Evolutionary conservation across 2,113 vertebrate species (phyloP).

Genomic region (Phainopepla nitens): DNA sequence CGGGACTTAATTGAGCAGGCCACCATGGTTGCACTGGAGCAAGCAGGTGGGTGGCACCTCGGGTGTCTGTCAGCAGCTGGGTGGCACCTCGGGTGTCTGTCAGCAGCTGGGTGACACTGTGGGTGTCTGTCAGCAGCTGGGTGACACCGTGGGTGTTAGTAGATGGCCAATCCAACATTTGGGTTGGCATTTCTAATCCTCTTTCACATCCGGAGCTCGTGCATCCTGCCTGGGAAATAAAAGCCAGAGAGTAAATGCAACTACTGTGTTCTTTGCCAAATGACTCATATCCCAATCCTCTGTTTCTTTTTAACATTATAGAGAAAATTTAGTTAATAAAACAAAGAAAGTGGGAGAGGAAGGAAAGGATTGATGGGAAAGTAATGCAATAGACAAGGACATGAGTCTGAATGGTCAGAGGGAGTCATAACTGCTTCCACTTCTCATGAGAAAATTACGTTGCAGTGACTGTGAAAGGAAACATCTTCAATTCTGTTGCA

Average conservation of each 20-base stretch:
- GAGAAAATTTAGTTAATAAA: too few species aligned
- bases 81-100: background rate
- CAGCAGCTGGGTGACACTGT: too few species aligned
- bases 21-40: conserved; percentile 95
- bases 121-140: conserved; percentile 10
- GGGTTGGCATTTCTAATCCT: background rate
- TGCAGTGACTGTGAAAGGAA: background rate
- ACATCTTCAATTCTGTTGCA: background rate
- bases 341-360: background rate
- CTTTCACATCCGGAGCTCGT: background rate
- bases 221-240: background rate
- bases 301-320: too few species aligned
- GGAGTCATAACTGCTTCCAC: background rate
- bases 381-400: background rate
- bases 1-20: conserved; percentile 96
- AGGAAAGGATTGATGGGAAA: background rate
- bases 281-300: background rate
- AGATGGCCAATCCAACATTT: background rate
- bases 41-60: conserved; percentile 81
- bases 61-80: conserved; percentile 1
- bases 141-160: background rate
- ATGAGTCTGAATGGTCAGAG: background rate
- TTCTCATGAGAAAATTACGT: background rate
- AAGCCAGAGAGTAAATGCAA: background rate
- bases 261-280: background rate